Evolutionary conservation across 35 echinoderm and acorn worm genomes (phyloP), one percentile per base, ranked within the genome.

Genomic region (Ophiothrix spiculata): DNA sequence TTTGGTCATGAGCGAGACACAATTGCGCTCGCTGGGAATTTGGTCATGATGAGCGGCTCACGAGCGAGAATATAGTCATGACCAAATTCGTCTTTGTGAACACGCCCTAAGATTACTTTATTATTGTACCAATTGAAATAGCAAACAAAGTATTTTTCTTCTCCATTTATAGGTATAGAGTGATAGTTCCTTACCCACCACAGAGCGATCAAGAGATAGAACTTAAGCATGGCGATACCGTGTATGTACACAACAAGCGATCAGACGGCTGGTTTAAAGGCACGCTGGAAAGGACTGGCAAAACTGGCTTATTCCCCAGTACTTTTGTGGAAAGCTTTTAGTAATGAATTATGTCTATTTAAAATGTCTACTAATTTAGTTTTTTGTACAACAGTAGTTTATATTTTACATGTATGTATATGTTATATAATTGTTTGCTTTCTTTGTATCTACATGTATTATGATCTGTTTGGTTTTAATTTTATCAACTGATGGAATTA

Each of bases 211-310:
- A 80, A 17, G 95, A 98, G 39, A 75, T 98, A 33, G 86, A 88
- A 33, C 78, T 98, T 14, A 86, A 85, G 29, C 40, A 86, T 45
- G 95, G 91, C 13, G 91, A 94, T 19, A 83, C 82, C 3, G 88
- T 98, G 33, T 97, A 89, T 75, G 91, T 98, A 0, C 95, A 98
- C 82, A 93, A 91, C 79, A 98, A 98, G 64, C 56, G 95, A 10
- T 89, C 94, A 10, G 95, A 98, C 46, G 95, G 95, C 32, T 98
- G 95, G 95, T 98, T 89, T 40, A 93, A 94, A 74, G 95, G 92
- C 56, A 94, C 95, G 10, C 86, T 86, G 69, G 88, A 89, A 46
- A 78, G 91, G 33, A 91, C 92, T 1, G 95, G 95, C 2, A 88
- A 85, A 75, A 94, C 95, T 0, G 95, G 95, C 56, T 74, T 97